phyloP scores from a whole-genome alignment of 2,113 vertebrate genomes.

The Glaucomys volans region DNA sequence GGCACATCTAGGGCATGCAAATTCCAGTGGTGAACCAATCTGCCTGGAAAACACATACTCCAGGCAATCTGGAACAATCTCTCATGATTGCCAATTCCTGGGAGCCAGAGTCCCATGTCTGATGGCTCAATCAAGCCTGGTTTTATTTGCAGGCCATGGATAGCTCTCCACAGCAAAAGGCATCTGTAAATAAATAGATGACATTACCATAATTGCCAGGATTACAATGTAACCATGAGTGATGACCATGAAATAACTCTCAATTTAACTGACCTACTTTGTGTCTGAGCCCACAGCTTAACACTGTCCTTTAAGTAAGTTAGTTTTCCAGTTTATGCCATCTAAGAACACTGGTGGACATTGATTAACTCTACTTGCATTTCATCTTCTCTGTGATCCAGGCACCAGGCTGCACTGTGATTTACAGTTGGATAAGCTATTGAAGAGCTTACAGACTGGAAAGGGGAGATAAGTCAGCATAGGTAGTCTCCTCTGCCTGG shows the following conservation, averaged over 20 bases:
- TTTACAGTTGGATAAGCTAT: background rate
- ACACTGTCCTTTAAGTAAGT: background rate
- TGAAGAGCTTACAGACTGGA: background rate
- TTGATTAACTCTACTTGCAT: background rate
- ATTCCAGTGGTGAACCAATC: too few species aligned
- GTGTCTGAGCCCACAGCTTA: background rate
- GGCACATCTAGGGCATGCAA: too few species aligned
- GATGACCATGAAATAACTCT: background rate
- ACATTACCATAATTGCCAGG: background rate
- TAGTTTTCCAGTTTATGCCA: background rate
- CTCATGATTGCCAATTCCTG: too few species aligned
- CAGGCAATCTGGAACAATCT: too few species aligned
- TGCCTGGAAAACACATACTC: too few species aligned
- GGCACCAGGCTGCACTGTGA: background rate
- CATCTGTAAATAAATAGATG: background rate
- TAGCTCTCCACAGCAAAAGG: background rate
- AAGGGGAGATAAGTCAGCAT: background rate
- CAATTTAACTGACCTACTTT: background rate
- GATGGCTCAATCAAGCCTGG: too few species aligned
- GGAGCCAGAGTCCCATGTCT: too few species aligned
- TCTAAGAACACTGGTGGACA: background rate
- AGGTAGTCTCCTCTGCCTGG: too few species aligned
- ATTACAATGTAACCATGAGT: background rate
- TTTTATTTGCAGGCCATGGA: too few species aligned
- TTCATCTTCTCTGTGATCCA: background rate